phyloP scores from a whole-genome alignment of 2,888 invertebrate genomes.

The Habrosyne pyritoides region DNA sequence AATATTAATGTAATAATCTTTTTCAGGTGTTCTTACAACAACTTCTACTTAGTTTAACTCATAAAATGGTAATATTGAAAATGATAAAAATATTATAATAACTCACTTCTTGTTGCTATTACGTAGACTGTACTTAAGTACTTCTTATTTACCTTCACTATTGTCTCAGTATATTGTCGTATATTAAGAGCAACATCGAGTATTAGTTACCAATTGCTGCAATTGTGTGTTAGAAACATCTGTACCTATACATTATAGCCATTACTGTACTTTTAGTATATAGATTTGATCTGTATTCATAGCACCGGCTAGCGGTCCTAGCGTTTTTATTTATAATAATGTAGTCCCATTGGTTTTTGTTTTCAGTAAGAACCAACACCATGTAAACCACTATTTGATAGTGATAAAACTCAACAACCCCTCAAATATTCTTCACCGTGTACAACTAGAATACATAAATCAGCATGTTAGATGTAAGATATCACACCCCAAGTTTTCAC shows the following conservation, averaged over 20 bases:
- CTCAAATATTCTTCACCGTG: constrained; percentile 55
- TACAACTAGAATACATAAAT: constrained; percentile 51
- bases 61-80: constrained; percentile 57
- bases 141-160: constrained; percentile 62
- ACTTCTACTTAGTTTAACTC: constrained; percentile 49
- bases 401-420: constrained; percentile 47
- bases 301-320: constrained; percentile 75
- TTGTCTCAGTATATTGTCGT: constrained; percentile 55
- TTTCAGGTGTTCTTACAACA: constrained; percentile 56
- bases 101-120: constrained; percentile 51
- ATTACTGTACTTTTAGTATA: constrained; percentile 63
- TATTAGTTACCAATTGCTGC: constrained; percentile 65
- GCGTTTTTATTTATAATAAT: constrained; percentile 67
- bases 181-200: constrained; percentile 50
- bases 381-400: constrained; percentile 51
- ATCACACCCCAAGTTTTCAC: constrained; percentile 69
- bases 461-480: constrained; percentile 74
- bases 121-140: constrained; percentile 52
- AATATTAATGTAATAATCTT: constrained; percentile 43
- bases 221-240: constrained; percentile 66
- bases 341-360: constrained; percentile 49
- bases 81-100: constrained; percentile 40
- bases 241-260: constrained; percentile 54
- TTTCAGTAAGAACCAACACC: constrained; percentile 53
- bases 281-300: constrained; percentile 60